These are phyloP conservation scores for Hylaea fasciaria DNA, from an alignment of 2,888 invertebrate species.

Conservation along the genomic window DNA sequence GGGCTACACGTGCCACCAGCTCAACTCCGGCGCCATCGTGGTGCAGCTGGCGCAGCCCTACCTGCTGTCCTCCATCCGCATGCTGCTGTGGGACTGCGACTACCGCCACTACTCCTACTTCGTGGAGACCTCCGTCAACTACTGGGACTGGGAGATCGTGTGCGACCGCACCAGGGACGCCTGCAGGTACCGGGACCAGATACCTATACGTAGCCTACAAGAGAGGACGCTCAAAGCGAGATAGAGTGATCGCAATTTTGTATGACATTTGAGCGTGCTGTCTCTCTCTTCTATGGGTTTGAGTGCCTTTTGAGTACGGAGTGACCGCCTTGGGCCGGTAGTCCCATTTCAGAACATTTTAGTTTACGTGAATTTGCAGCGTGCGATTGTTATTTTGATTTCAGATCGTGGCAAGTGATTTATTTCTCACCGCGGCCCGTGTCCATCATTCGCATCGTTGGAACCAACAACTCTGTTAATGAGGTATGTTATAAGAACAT, in stretches of 20 bases:
- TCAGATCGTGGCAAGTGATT: conserved; percentile 96
- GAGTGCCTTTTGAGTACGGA: too few relatives aligned
- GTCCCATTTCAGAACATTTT: too few relatives aligned
- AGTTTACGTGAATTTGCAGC: too few relatives aligned
- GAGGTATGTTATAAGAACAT: conserved; percentile 92
- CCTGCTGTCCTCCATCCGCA: conserved; percentile 93
- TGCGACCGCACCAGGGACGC: conserved; percentile 94
- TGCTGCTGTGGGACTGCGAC: conserved; percentile 99
- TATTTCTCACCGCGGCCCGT: conserved; percentile 93
- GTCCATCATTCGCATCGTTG: conserved; percentile 97
- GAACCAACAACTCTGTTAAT: conserved; percentile 98
- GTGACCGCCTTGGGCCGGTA: too few relatives aligned
- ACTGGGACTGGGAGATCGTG: conserved; percentile 96
- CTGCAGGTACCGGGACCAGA: conserved; percentile 84
- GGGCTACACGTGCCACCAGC: conserved; percentile 98
- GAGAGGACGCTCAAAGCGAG: too few relatives aligned
- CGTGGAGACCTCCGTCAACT: conserved; percentile 96
- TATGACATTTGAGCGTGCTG: too few relatives aligned
- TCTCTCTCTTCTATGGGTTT: too few relatives aligned
- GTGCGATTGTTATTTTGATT: too few relatives aligned
- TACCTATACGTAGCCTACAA: too few relatives aligned
- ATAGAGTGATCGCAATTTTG: too few relatives aligned
- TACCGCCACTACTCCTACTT: conserved; percentile 97
- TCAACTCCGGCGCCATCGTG: conserved; percentile 96
- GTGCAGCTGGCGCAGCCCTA: conserved; percentile 99